Evolutionary conservation across 2,797 vertebrate species (phyloP), one percentile per base, ranked within the genome.

Genomic region (Perdix hodgsoniae): DNA sequence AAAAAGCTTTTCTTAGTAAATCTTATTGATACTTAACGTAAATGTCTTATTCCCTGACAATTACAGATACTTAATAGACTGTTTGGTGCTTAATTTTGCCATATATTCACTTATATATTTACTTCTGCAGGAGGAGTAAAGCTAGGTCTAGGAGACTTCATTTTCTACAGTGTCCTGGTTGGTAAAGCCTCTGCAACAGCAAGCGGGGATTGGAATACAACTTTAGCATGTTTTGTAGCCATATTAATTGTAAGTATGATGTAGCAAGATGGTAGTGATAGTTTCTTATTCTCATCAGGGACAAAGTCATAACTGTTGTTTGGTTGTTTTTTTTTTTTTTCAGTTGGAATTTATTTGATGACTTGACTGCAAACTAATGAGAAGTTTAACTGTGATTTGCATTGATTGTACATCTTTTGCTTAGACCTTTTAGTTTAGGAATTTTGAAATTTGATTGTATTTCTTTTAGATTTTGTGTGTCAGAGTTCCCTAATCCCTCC

Each of bases 131-230:
- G 99, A 95, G 99, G 99, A 81, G 99, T 99, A 74, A 99, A 99
- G 84, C 98, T 99, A 9, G 99, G 99, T 63, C 97, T 99, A 39
- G 99, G 99, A 96, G 99, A 99, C 96, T 99, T 99, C 97, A 99
- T 99, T 97, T 99, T 99, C 98, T 99, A 99, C 98, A 99, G 99
- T 96, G 99, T 99, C 98, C 97, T 99, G 88, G 99, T 99, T 96
- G 99, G 99, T 79, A 99, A 99, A 97, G 99, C 99, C 60, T 99
- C 99, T 31, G 99, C 99, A 89, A 98, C 99, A 45, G 99, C 99
- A 97, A 99, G 98, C 3, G 99, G 99, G 27, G 99, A 99, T 98
- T 99, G 99, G 99, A 99, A 99, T 98, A 99, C 99, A 69, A 99
- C 99, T 54, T 98, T 99, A 65, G 99, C 99, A 59, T 99, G 99